Conservation (phyloP, 2,113 vertebrate genomes). For the Burhinus oedicnemus region DNA sequence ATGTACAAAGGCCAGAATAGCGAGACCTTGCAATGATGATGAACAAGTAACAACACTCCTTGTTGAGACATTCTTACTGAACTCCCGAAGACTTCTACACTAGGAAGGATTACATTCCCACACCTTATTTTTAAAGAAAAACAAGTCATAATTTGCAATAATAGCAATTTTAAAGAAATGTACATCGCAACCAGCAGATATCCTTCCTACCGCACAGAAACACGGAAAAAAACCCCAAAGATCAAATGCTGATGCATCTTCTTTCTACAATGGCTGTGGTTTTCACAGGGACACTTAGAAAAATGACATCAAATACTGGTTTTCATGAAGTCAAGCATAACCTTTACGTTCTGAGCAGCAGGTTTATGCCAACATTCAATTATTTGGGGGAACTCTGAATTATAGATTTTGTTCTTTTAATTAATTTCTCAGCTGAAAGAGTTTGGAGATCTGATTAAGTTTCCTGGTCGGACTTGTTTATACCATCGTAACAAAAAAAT, state of each 20-base stretch:
- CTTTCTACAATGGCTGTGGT: not conserved
- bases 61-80: not conserved
- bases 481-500: not conserved
- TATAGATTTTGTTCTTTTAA: not conserved
- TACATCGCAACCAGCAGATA: not conserved
- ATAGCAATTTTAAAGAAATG: not conserved
- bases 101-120: not conserved
- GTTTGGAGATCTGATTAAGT: not conserved
- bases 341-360: not conserved
- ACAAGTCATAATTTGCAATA: too few relatives aligned
- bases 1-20: not conserved
- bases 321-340: not conserved
- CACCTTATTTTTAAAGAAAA: not conserved
- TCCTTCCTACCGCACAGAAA: not conserved
- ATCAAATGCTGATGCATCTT: not conserved
- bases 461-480: not conserved
- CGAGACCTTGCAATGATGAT: not conserved
- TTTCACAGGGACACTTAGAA: not conserved
- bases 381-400: not conserved
- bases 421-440: slow-evolving; percentile 11
- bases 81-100: not conserved
- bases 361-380: not conserved
- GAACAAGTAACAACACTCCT: not conserved
- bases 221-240: not conserved
- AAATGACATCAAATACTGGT: not conserved